Evolutionary conservation across 2,888 invertebrate genomes (phyloP).

Genomic region (Eilema griseolum): DNA sequence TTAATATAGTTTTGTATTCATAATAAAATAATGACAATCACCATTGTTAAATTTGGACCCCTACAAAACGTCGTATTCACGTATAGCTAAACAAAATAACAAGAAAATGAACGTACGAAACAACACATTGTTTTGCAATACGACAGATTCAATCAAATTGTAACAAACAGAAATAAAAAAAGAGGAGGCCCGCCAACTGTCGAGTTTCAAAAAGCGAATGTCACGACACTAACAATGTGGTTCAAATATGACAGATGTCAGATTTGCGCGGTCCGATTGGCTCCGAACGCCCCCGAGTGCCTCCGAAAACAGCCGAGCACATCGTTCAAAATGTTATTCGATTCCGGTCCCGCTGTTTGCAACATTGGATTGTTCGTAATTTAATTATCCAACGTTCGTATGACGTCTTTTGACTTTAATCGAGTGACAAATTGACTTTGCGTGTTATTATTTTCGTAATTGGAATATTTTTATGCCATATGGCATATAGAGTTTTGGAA

Average conservation of each 20-base stretch:
- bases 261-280: constrained; percentile 63
- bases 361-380: constrained; percentile 72
- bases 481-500: constrained; percentile 15
- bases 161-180: constrained; percentile 61
- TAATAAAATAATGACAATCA: not conserved
- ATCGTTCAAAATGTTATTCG: constrained; percentile 65
- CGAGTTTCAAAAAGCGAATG: constrained; percentile 74
- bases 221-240: constrained; percentile 68
- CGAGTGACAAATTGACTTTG: constrained; percentile 73
- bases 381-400: constrained; percentile 65
- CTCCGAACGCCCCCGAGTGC: constrained; percentile 42
- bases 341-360: constrained; percentile 65
- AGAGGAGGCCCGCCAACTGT: constrained; percentile 75
- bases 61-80: constrained; percentile 13
- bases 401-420: constrained; percentile 74
- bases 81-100: constrained; percentile 32
- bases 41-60: constrained; percentile 13
- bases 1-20: not conserved
- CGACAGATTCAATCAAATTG: constrained; percentile 70
- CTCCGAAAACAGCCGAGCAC: constrained; percentile 38
- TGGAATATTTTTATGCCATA: constrained; percentile 32
- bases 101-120: constrained; percentile 40
- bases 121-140: constrained; percentile 48
- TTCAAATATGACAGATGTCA: constrained; percentile 82
- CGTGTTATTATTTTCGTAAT: constrained; percentile 60